Conservation (phyloP, 2,113 vertebrate species). For the Thalassoma bifasciatum region DNA sequence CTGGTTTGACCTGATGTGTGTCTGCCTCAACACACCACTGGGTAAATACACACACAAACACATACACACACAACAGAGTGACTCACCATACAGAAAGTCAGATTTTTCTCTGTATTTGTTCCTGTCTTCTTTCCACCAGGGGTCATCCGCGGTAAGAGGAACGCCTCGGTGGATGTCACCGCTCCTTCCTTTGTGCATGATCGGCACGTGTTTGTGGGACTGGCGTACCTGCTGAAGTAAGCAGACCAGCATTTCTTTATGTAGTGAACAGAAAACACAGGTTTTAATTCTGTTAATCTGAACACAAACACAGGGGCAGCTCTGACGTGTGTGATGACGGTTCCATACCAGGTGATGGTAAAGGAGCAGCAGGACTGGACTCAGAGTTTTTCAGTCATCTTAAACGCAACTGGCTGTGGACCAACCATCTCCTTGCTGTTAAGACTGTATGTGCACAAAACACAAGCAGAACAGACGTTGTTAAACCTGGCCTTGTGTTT, state of each 20-base stretch:
- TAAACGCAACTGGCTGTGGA: constrained; percentile 98
- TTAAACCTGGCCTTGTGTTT: background rate
- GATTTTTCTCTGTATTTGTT: background rate
- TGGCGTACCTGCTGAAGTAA: constrained; percentile 73
- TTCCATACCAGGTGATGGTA: constrained; percentile 88
- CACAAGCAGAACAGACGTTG: background rate
- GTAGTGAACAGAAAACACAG: background rate
- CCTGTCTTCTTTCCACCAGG: constrained; percentile 38
- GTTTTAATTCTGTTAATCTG: background rate
- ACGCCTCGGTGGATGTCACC: background rate
- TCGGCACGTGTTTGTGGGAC: constrained; percentile 48
- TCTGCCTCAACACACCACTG: constrained; percentile 95
- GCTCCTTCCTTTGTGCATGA: constrained; percentile 53
- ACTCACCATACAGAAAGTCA: background rate
- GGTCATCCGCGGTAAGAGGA: constrained; percentile 57
- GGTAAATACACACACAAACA: constrained; percentile 77
- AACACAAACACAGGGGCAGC: constrained; percentile 83
- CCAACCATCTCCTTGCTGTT: constrained; percentile 88
- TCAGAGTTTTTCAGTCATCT: constrained; percentile 94
- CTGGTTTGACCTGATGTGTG: constrained; percentile 97
- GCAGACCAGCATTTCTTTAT: background rate
- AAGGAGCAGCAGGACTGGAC: constrained; percentile 93
- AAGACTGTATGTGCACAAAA: constrained; percentile 76
- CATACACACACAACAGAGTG: background rate
- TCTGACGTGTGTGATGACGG: constrained; percentile 88